phyloP scores from a whole-genome alignment of 1,140 invertebrate genomes.

The Dendrolimus punctatus region DNA sequence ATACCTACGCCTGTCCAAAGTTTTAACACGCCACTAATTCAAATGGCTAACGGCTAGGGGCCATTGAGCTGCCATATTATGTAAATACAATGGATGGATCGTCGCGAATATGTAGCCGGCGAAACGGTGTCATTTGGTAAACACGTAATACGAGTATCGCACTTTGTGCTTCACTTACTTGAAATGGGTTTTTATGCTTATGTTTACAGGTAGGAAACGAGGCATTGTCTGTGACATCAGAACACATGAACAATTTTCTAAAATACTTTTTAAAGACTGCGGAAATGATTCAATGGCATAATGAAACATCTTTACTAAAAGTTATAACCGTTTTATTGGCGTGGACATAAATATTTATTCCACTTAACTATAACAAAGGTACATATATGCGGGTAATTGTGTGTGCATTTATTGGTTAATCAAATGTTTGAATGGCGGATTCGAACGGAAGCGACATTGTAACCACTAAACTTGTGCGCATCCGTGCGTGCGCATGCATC shows the following conservation, averaged over 20 bases:
- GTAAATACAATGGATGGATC: conserved; percentile 51
- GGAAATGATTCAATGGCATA: neutral
- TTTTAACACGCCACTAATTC: conserved; percentile 7
- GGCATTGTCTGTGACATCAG: conserved; percentile 9
- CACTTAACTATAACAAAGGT: too few relatives aligned
- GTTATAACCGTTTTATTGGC: too few relatives aligned
- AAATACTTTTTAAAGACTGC: neutral
- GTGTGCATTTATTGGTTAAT: too few relatives aligned
- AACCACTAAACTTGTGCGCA: too few relatives aligned
- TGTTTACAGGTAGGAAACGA: conserved; percentile 9
- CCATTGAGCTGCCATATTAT: conserved; percentile 36
- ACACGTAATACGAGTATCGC: conserved; percentile 48
- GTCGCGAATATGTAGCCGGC: conserved; percentile 6
- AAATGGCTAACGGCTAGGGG: too few relatives aligned
- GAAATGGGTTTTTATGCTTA: conserved; percentile 30
- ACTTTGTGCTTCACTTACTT: conserved; percentile 31
- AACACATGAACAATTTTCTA: neutral
- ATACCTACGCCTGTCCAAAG: conserved; percentile 11
- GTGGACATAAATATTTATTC: too few relatives aligned
- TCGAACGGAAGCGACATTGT: too few relatives aligned
- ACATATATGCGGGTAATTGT: too few relatives aligned
- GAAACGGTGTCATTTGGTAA: conserved; percentile 38
- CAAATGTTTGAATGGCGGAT: too few relatives aligned
- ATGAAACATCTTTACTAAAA: too few relatives aligned
- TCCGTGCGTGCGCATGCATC: too few relatives aligned